These are phyloP conservation scores for Aeoliscus strigatus DNA, from an alignment of 2,797 vertebrate species.

Conservation along the genomic window DNA sequence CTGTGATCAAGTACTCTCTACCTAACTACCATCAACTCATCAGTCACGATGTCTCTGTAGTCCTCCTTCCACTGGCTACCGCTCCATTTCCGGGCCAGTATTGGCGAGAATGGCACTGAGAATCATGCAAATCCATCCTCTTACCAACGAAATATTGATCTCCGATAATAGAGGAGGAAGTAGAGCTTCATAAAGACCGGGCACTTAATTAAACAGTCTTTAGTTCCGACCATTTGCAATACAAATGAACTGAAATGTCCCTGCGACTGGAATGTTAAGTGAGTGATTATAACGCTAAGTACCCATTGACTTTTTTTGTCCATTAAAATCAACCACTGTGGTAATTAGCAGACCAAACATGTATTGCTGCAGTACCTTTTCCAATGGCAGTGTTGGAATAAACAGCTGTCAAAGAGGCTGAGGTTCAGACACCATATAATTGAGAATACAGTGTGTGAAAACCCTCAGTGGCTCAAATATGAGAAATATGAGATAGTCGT, in stretches of 20 bases:
- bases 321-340: slow-evolving; percentile 27
- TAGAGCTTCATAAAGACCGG: slow-evolving; percentile 34
- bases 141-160: slow-evolving; percentile 46
- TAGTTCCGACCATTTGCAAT: slow-evolving; percentile 34
- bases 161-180: slow-evolving; percentile 55
- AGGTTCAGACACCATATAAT: too few relatives aligned
- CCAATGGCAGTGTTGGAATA: too few relatives aligned
- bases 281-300: slow-evolving; percentile 44
- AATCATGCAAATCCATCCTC: slow-evolving; percentile 35
- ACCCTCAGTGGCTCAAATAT: too few relatives aligned
- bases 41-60: slow-evolving; percentile 27
- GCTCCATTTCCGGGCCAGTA: slow-evolving; percentile 4
- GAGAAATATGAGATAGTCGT: too few relatives aligned
- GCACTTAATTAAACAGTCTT: slow-evolving; percentile 52
- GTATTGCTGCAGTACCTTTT: slow-evolving; percentile 10
- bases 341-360: slow-evolving; percentile 26
- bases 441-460: too few relatives aligned
- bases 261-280: slow-evolving; percentile 33
- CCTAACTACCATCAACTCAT: slow-evolving; percentile 44
- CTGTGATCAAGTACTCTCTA: slow-evolving; percentile 36
- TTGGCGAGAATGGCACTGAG: slow-evolving; percentile 15
- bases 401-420: too few relatives aligned
- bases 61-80: slow-evolving; percentile 11
- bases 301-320: slow-evolving; percentile 39
- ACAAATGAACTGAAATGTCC: slow-evolving; percentile 32